Evolutionary conservation across 2,888 invertebrate genomes (phyloP), one percentile per base, ranked within the genome.

Genomic region (Plagiodera versicolora): DNA sequence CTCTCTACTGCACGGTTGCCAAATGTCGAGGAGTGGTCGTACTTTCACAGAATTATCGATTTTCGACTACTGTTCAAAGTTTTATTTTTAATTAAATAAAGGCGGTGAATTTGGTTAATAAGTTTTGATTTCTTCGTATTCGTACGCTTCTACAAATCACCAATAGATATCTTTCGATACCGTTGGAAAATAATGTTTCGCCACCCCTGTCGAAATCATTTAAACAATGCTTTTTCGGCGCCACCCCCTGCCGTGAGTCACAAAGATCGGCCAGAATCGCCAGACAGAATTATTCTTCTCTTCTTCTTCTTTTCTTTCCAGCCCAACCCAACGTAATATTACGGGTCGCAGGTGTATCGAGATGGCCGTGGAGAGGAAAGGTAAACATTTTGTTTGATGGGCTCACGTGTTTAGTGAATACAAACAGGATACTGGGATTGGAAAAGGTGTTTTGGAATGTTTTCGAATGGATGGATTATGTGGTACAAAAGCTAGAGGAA

Each of bases 181-280:
- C 6, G 11, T 14, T 19, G 10, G 17, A 16, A 24, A 28, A 50
- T 1, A 50, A 14, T 14, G 14, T 14, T 4, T 39, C 39, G 39
- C 14, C 39, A 53, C 28, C 16, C 14, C 53, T 28, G 44, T 53
- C n/a, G 64, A 64, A 63, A 68, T 49, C 53, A 46, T 61, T 61
- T 57, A 49, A 61, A 60, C 70, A 45, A 56, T 48, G 61, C 45
- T 52, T 47, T 66, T 68, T 66, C 74, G 76, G 76, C 76, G 75
- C 76, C 76, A 76, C 75, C 76, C 71, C 75, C 76, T 73, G 67
- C 63, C 63, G 70, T 47, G 70, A 51, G 48, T 51, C 61, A 75
- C 72, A 76, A 75, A 70, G 70, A 64, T 61, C 56, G 64, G 66
- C 65, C 51, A 49, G 51, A 60, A 59, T 59, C 54, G 60, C 64